Evolutionary conservation across 2,888 invertebrate species (phyloP).

Genomic region (Idaea dimidiata): DNA sequence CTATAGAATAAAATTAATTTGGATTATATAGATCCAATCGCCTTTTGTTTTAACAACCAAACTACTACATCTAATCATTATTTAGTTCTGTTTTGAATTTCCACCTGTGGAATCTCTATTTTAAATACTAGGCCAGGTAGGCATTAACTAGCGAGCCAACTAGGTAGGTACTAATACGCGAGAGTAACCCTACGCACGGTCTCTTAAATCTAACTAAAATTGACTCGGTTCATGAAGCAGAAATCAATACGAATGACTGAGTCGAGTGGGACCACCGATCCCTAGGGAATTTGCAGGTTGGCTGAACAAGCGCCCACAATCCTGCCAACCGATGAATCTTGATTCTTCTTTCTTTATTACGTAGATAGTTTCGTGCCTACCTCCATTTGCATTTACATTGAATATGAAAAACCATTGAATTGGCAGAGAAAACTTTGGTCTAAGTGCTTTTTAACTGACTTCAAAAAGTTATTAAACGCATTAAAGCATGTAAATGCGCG

Average conservation of each 20-base stretch:
- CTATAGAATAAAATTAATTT: too few species aligned
- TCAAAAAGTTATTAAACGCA: too few species aligned
- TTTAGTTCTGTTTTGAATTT: too few species aligned
- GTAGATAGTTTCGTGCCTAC: background rate
- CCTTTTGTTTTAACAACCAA: too few species aligned
- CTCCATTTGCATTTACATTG: too few species aligned
- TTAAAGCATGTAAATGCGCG: too few species aligned
- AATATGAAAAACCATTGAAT: too few species aligned
- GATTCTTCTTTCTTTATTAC: background rate
- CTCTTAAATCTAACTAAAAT: background rate
- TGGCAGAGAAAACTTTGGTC: too few species aligned
- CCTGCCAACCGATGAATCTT: background rate
- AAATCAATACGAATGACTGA: constrained; percentile 1
- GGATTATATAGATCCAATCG: too few species aligned
- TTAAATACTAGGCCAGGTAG: background rate
- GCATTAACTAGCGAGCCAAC: background rate
- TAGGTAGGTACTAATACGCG: background rate
- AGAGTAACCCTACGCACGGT: background rate
- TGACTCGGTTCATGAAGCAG: background rate
- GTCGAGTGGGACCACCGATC: background rate
- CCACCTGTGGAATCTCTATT: too few species aligned
- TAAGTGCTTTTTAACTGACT: too few species aligned
- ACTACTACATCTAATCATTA: too few species aligned
- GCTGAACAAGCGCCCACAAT: background rate
- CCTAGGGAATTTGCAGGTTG: background rate